Conservation (phyloP, 2,113 vertebrate species). For the Hypocryptadius cinnamomeus region DNA sequence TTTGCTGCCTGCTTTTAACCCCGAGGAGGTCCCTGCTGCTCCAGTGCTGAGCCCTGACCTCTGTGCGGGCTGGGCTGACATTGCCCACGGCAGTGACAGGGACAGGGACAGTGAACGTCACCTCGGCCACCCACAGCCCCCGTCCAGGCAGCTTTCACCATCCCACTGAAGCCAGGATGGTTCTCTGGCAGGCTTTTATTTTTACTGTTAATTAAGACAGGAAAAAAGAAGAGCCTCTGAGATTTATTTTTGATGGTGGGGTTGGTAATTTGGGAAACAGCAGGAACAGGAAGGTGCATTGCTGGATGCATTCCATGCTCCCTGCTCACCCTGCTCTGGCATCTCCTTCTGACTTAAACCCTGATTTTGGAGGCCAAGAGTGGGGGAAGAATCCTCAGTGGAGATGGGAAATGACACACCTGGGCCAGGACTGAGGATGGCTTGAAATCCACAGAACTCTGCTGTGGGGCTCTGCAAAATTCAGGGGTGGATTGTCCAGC, state of each 20-base stretch:
- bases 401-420: fast-evolving
- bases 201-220: not conserved
- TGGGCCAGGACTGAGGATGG: not conserved
- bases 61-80: not conserved
- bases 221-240: not conserved
- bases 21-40: not conserved
- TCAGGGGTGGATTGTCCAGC: not conserved
- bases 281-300: not conserved
- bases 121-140: not conserved
- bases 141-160: fast-evolving
- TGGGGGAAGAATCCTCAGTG: fast-evolving
- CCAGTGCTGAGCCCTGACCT: not conserved
- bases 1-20: not conserved
- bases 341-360: not conserved
- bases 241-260: not conserved
- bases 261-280: not conserved
- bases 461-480: not conserved
- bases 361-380: not conserved
- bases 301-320: not conserved
- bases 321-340: not conserved
- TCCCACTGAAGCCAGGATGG: not conserved
- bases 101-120: fast-evolving
- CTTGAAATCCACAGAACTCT: not conserved
- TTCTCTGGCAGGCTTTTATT: not conserved
- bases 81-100: fast-evolving